Evolutionary conservation across 2,113 vertebrate species (phyloP), one percentile per base, ranked within the genome.

Genomic region (Manacus vitellinus): DNA sequence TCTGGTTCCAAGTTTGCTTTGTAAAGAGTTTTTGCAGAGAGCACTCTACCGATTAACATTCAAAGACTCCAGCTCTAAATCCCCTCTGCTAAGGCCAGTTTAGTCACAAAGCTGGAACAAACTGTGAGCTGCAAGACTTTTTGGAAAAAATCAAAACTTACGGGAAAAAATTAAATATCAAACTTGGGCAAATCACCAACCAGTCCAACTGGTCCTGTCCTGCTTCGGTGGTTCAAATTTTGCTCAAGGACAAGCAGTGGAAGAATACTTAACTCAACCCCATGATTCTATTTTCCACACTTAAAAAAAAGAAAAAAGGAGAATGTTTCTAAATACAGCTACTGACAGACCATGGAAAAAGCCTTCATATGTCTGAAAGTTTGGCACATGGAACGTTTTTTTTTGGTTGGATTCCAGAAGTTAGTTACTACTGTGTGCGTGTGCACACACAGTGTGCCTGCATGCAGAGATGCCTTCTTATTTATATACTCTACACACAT

Each of bases 311-410:
- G 4, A 80, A 84, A 95, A 95, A 92, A 59, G 43, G 68, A 81
- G 96, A 95, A 93, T 75, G 88, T 97, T 97, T 97, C 97, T 97
- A 98, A 98, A 97, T 97, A 97, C 95, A 97, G 96, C 93, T 95
- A 93, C 96, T 95, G 71, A 96, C 91, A 62, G 95, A 96, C 86
- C 73, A 65, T 59, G 95, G 97, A 97, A 98, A 98, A 97, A 97
- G 83, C 78, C 85, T 95, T 94, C 63, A 43, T 81, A 96, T 72
- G 94, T 95, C 97, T 95, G 58, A 88, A 94, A 92, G 68, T 73
- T 7, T 97, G 97, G 97, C 95, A 92, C 47, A 17, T 5, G 52
- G 20, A 23, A 95, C 41, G 20, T 21, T 47, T 83, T 85, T 74
- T 92, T 89, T 86, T 93, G 77, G 93, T 92, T 59, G 27, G 15